Conservation (phyloP, 1,140 invertebrate genomes). For the Macrocentrus cingulum region DNA sequence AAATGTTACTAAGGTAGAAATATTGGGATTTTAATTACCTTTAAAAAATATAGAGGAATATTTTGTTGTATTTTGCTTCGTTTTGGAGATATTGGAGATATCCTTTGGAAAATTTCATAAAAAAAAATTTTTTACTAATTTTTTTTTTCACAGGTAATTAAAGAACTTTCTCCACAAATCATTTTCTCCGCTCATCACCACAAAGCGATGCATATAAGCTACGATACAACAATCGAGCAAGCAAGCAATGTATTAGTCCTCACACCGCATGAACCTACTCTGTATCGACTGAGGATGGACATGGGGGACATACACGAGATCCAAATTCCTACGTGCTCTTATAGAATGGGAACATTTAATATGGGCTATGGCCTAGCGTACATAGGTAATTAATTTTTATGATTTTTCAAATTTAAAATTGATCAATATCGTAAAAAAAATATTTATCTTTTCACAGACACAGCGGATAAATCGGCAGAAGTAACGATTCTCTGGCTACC, state of each 20-base stretch:
- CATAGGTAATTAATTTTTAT: constrained; percentile 68
- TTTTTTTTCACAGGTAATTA: constrained; percentile 69
- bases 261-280: constrained; percentile 54
- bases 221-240: constrained; percentile 55
- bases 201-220: constrained; percentile 63
- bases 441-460: constrained; percentile 47
- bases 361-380: constrained; percentile 85
- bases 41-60: too few species aligned
- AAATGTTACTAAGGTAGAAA: too few species aligned
- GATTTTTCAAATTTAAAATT: not conserved
- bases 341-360: constrained; percentile 84
- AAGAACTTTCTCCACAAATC: constrained; percentile 71
- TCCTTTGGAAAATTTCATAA: too few species aligned
- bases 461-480: constrained; percentile 51
- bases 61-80: too few species aligned
- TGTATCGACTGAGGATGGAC: constrained; percentile 57
- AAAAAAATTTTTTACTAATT: too few species aligned
- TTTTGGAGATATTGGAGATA: too few species aligned
- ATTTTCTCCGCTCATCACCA: constrained; percentile 87
- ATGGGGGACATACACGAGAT: constrained; percentile 75
- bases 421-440: not conserved
- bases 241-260: constrained; percentile 55
- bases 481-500: constrained; percentile 58
- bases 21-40: too few species aligned
- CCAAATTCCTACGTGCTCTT: constrained; percentile 89